A percentile compares a stretch with the other conserved stretches of the same genome.
These are phyloP conservation scores for Hymenochirus boettgeri DNA, from an alignment of 2,113 vertebrate genomes.

Conservation along the genomic window DNA sequence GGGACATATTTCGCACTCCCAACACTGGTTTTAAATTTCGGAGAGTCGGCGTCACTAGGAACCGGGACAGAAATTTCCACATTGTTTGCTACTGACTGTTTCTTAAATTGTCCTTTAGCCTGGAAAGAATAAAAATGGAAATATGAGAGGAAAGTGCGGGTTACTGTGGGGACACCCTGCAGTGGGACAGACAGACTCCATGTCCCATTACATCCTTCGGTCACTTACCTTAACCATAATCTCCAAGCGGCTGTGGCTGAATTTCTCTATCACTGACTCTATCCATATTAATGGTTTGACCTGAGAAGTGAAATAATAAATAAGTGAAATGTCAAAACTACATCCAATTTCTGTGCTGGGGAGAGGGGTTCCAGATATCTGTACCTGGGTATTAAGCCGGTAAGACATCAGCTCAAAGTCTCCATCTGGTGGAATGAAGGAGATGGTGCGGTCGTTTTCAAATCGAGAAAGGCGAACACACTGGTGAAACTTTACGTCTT, in stretches of 20 bases:
- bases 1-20: conserved; percentile 84
- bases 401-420: conserved; percentile 95
- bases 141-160: no score
- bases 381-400: conserved; percentile 83
- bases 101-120: conserved; percentile 96
- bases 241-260: conserved; percentile 88
- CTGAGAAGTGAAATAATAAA: no score
- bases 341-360: no score
- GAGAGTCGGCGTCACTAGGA: conserved; percentile 89
- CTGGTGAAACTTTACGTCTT: conserved; percentile 94
- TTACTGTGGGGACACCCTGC: neutral
- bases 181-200: no score
- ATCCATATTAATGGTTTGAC: conserved; percentile 95
- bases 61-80: conserved; percentile 89
- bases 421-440: conserved; percentile 87
- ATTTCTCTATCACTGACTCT: conserved; percentile 89
- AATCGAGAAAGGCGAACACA: conserved; percentile 89
- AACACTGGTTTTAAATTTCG: conserved; percentile 87
- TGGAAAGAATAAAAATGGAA: conserved; percentile 42
- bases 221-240: conserved; percentile 86
- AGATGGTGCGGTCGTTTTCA: conserved; percentile 86
- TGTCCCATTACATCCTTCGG: neutral
- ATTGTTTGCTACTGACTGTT: conserved; percentile 89
- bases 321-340: no score
- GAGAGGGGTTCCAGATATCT: no score